These are phyloP conservation scores for Cremastinae sp. DNA, from an alignment of 2,888 invertebrate genomes.

Conservation along the genomic window DNA sequence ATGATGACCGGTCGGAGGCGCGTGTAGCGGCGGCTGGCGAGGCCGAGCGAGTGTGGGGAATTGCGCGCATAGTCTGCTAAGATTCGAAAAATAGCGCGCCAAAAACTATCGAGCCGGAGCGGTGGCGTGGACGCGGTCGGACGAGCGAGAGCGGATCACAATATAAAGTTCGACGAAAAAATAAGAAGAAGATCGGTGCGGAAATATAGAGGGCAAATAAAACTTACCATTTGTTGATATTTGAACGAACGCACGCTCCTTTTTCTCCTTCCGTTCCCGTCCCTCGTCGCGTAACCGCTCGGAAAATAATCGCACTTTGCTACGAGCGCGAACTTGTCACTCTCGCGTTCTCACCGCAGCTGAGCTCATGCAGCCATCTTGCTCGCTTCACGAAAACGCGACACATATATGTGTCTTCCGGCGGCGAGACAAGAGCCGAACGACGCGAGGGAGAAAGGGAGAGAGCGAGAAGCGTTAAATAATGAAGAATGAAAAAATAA, in stretches of 20 bases:
- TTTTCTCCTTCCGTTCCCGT: conserved; percentile 48
- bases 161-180: background rate
- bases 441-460: conserved; percentile 2
- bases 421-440: conserved; percentile 5
- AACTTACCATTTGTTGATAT: conserved; percentile 71
- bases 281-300: conserved; percentile 52
- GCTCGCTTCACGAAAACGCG: conserved; percentile 50
- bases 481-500: background rate
- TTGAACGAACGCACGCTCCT: conserved; percentile 11
- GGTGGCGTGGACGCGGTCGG: conserved; percentile 1
- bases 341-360: conserved; percentile 73
- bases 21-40: too few relatives aligned
- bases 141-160: background rate
- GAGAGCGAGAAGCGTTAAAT: conserved; percentile 16
- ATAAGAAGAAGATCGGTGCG: conserved; percentile 1
- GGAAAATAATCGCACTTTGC: conserved; percentile 62
- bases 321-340: conserved; percentile 69
- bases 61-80: conserved; percentile 62
- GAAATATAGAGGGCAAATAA: conserved; percentile 5
- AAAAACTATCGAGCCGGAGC: conserved; percentile 65
- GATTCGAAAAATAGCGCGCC: conserved; percentile 72
- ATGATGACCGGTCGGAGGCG: too few relatives aligned
- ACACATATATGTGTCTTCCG: background rate
- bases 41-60: too few relatives aligned
- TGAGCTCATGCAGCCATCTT: conserved; percentile 76